Percentiles rank a stretch among this genome's conserved stretches.
Conservation (phyloP, 2,888 invertebrate genomes). For the Aphidius colemani region DNA sequence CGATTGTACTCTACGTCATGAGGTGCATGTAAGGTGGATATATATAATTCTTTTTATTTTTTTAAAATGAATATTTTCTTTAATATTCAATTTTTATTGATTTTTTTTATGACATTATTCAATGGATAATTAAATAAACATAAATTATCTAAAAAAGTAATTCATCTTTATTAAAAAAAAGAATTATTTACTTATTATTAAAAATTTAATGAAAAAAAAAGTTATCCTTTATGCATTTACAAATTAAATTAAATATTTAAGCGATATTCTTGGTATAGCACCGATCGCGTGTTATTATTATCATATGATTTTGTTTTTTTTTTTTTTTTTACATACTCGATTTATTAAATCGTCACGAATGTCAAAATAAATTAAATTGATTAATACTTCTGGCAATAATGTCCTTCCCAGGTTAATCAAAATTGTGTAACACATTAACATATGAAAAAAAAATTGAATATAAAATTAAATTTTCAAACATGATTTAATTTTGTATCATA, state of each 20-base stretch:
- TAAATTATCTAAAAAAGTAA: no score
- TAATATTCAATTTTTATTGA: no score
- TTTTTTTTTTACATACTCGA: slow-evolving; percentile 34
- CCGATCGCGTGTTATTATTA: slow-evolving; percentile 18
- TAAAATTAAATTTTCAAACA: no score
- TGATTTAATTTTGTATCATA: neutral
- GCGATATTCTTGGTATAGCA: slow-evolving; percentile 15
- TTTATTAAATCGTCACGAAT: slow-evolving; percentile 30
- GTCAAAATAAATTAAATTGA: slow-evolving; percentile 46
- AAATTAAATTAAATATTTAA: slow-evolving; percentile 1
- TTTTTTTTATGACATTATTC: no score
- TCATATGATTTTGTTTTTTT: slow-evolving; percentile 22
- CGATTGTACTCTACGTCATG: slow-evolving; percentile 57
- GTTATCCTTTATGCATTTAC: neutral
- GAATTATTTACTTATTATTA: no score
- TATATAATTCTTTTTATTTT: slow-evolving; percentile 3
- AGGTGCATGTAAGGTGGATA: slow-evolving; percentile 46
- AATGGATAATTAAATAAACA: no score
- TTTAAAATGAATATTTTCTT: no score
- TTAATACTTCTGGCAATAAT: slow-evolving; percentile 56
- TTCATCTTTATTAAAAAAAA: no score
- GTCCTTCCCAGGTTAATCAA: slow-evolving; percentile 47
- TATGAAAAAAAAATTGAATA: no score
- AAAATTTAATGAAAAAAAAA: no score
- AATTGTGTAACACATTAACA: slow-evolving; percentile 29